Evolutionary conservation across 1,140 invertebrate genomes (phyloP).

Genomic region (Hypothenemus hampei): DNA sequence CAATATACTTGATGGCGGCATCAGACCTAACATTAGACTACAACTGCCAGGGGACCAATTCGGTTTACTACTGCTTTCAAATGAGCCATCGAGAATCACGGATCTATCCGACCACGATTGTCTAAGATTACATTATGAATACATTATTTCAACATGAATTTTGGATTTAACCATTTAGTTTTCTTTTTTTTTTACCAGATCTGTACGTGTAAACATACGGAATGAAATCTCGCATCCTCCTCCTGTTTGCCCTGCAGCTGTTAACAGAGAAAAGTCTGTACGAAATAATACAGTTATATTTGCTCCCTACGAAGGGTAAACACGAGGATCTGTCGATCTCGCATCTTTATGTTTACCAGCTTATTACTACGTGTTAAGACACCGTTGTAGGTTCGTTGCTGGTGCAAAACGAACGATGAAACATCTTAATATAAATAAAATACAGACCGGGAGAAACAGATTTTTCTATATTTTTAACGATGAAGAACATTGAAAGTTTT

Average conservation of each 20-base stretch:
- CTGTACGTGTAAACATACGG: too few relatives aligned
- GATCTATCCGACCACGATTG: constrained; percentile 13
- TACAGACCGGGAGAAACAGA: neutral
- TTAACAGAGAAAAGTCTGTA: constrained; percentile 24
- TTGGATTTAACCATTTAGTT: too few relatives aligned
- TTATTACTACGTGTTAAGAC: constrained; percentile 33
- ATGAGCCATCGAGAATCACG: constrained; percentile 31
- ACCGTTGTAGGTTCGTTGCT: constrained; percentile 24
- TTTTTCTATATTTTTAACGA: neutral
- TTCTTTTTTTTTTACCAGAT: neutral
- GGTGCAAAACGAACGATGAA: constrained; percentile 23
- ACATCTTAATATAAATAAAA: neutral
- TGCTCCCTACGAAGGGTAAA: constrained; percentile 21
- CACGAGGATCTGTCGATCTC: constrained; percentile 30
- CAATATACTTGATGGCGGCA: constrained; percentile 45
- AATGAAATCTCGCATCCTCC: too few relatives aligned
- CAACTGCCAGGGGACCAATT: constrained; percentile 43
- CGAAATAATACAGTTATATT: constrained; percentile 28
- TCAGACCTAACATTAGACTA: constrained; percentile 41
- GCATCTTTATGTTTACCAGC: constrained; percentile 33
- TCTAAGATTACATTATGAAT: constrained; percentile 7
- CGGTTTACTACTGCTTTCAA: constrained; percentile 40
- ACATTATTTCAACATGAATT: too few relatives aligned
- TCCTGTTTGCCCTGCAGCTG: constrained; percentile 23
- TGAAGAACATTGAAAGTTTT: too few relatives aligned